Evolutionary conservation across 2,113 vertebrate species (phyloP).

Genomic region (Gulo gulo): DNA sequence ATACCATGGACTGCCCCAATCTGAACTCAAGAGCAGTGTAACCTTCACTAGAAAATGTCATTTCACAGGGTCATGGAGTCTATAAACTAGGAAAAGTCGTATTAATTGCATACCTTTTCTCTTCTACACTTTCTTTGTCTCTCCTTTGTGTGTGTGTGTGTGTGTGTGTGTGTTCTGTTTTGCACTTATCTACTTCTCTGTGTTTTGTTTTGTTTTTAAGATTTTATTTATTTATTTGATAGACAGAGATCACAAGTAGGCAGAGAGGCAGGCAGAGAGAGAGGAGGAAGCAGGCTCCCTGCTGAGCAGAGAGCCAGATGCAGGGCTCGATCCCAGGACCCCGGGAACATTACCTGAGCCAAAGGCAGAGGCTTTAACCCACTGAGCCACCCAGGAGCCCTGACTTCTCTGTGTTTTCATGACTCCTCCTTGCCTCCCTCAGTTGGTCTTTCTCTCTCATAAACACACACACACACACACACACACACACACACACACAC

Average conservation of each 20-base stretch:
- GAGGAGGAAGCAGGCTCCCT: too few species aligned
- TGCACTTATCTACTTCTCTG: neutral
- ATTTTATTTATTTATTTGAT: too few species aligned
- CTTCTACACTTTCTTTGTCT: neutral
- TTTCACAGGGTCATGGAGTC: neutral
- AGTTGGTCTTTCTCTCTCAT: neutral
- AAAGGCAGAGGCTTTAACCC: too few species aligned
- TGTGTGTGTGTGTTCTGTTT: neutral
- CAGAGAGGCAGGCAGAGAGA: too few species aligned
- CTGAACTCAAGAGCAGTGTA: neutral
- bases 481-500: neutral
- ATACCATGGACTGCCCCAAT: neutral
- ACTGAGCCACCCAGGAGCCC: too few species aligned
- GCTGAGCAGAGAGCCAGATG: too few species aligned
- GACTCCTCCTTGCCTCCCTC: neutral
- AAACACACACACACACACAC: neutral
- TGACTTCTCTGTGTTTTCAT: neutral
- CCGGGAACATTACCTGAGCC: too few species aligned
- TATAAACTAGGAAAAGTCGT: neutral
- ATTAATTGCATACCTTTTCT: neutral
- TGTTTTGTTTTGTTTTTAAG: neutral
- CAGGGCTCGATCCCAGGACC: fast-evolving
- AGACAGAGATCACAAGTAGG: too few species aligned
- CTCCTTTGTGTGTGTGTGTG: neutral
- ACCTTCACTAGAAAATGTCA: neutral